Evolutionary conservation across 2,113 vertebrate genomes (phyloP).

Genomic region (Columba janthina): DNA sequence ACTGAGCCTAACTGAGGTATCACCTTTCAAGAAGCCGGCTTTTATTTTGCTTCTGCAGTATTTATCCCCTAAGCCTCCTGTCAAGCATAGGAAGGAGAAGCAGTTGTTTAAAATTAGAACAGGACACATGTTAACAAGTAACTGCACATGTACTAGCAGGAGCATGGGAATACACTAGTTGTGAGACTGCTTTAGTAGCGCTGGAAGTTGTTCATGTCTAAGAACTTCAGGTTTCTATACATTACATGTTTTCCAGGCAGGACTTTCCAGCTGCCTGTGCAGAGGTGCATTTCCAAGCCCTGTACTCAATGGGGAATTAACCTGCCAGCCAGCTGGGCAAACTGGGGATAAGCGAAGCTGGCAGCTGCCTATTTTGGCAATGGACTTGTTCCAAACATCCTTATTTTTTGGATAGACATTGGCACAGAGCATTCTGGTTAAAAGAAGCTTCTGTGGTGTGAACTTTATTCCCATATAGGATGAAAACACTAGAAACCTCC

Average conservation of each 20-base stretch:
- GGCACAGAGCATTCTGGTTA: neutral
- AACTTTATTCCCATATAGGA: neutral
- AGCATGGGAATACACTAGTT: neutral
- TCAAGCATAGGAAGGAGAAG: slow-evolving; percentile 13
- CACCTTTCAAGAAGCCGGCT: slow-evolving; percentile 3
- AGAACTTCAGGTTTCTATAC: neutral
- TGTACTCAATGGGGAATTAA: rapidly evolving
- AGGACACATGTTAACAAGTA: slow-evolving; percentile 79
- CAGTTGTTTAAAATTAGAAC: slow-evolving; percentile 76
- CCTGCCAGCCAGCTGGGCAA: neutral
- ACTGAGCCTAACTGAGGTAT: neutral
- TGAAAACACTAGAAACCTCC: neutral
- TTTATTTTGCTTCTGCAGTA: neutral
- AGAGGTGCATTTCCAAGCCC: neutral
- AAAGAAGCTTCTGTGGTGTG: neutral
- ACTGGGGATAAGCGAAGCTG: neutral
- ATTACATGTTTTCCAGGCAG: neutral
- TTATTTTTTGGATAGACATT: neutral
- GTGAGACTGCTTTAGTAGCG: neutral
- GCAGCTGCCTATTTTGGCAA: neutral
- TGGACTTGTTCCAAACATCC: neutral
- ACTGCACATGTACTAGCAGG: neutral
- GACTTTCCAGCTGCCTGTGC: neutral
- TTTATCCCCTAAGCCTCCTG: slow-evolving; percentile 23
- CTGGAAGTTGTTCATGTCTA: neutral